Base-by-base conservation (phyloP, 2,797 vertebrate species). In the Buceros bicornis region DNA sequence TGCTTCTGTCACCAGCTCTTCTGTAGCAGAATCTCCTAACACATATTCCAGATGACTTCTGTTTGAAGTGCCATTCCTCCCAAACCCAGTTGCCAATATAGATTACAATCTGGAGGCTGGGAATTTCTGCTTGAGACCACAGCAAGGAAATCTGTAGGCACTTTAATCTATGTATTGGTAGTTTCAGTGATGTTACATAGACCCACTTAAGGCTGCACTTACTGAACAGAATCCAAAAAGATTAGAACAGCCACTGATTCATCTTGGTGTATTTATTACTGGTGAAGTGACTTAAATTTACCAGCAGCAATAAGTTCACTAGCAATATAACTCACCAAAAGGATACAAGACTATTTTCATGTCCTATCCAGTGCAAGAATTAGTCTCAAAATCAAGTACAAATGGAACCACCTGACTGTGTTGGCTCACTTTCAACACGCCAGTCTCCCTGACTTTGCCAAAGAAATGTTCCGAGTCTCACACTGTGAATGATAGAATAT, bases 371-470 rank as follows among this genome's bases (percentile, higher is more conserved):
- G 89, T 94, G 87, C 58, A 92, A 92, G 54, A 96, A 90, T 73
- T 80, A 90, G 51, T 65, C 71, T 96, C 76, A 87, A 93, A 96
- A 95, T 87, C 58, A 82, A 97, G 89, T 64, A 96, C 86, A 95
- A 93, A 77, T 61, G 82, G 94, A 86, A 80, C 87, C 90, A 82
- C 89, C 93, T 96, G 89, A 89, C 90, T 62, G 82, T 18, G 11
- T 42, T 95, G 91, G 82, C 92, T 95, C 78, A 26, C 89, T 96
- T 95, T 95, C 97, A 97, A 96, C 87, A 92, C 65, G 5, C 86
- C 95, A 94, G 95, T 90, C 81, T 94, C 93, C 72, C 95, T 94
- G 66, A 93, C 89, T 96, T 88, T 82, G 85, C 93, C 90, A 94
- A 90, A 93, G 89, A 89, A 90, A 90, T 89, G 79, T 95, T 95